These are phyloP conservation scores for Bimastos eiseni DNA, from an alignment of 2,888 invertebrate genomes.

Conservation along the genomic window DNA sequence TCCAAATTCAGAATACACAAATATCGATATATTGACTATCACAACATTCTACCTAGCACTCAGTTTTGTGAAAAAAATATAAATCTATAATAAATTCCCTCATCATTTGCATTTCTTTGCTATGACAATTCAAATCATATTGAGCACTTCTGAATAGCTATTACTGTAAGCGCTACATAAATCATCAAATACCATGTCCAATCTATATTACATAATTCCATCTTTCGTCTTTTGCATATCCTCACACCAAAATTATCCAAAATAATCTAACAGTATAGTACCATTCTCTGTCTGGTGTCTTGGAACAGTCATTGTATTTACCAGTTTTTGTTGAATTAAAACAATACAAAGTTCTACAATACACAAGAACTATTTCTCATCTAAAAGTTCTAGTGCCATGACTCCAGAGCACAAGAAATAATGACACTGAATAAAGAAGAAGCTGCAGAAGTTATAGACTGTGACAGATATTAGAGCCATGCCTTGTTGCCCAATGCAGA, in stretches of 20 bases:
- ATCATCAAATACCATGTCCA: neutral
- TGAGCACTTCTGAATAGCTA: too few relatives aligned
- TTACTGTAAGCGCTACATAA: too few relatives aligned
- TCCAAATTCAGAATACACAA: too few relatives aligned
- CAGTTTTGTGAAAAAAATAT: neutral
- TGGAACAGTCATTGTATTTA: neutral
- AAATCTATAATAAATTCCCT: neutral
- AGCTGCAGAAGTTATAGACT: too few relatives aligned
- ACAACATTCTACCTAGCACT: neutral
- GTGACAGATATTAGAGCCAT: slow-evolving; percentile 29
- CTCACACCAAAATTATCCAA: neutral
- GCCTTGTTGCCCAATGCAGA: slow-evolving; percentile 94
- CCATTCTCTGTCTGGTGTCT: neutral
- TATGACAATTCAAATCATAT: too few relatives aligned
- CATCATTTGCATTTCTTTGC: neutral
- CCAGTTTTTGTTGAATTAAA: neutral
- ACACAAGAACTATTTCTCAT: neutral
- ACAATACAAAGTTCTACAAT: neutral
- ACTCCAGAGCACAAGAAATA: neutral
- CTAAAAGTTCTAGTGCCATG: neutral
- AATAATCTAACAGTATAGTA: neutral
- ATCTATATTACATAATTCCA: too few relatives aligned
- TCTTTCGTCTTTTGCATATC: neutral
- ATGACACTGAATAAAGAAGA: neutral
- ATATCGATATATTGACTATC: too few relatives aligned